Percentiles rank a stretch among this genome's conserved stretches.
Conservation (phyloP, 2,888 invertebrate genomes). For the Sphinx pinastri region DNA sequence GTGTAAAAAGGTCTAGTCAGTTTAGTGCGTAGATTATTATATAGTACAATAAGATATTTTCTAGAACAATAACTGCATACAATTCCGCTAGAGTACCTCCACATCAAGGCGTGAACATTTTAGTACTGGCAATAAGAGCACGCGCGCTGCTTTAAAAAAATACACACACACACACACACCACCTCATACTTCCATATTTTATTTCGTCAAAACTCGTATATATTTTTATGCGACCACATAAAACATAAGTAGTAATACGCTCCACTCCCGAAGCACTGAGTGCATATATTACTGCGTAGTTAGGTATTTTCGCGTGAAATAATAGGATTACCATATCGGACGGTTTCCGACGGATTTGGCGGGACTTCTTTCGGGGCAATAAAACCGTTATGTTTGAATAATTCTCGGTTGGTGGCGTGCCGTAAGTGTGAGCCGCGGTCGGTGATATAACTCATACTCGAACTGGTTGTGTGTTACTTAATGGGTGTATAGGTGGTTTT, state of each 20-base stretch:
- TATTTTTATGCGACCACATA: conserved; percentile 47
- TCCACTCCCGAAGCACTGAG: conserved; percentile 35
- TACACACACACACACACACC: background rate
- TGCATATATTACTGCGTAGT: conserved; percentile 43
- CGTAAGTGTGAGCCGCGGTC: background rate
- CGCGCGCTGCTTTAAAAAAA: background rate
- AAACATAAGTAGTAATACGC: conserved; percentile 46
- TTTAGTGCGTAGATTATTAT: no score
- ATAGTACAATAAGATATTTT: no score
- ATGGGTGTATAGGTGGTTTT: background rate
- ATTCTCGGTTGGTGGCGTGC: conserved; percentile 1
- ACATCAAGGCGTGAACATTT: conserved; percentile 3
- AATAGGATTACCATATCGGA: conserved; percentile 25
- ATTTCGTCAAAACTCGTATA: conserved; percentile 24
- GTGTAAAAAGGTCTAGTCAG: no score
- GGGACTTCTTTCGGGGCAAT: conserved; percentile 13
- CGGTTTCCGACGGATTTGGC: conserved; percentile 25
- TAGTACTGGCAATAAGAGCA: conserved; percentile 9
- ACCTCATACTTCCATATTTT: conserved; percentile 12
- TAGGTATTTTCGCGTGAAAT: conserved; percentile 32
- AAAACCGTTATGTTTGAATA: conserved; percentile 20
- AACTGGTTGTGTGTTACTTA: conserved; percentile 1
- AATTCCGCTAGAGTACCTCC: no score
- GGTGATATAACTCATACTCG: conserved; percentile 5
- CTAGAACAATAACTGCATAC: background rate